Evolutionary conservation across 2,113 vertebrate genomes (phyloP).

Genomic region (Amazona vittata): DNA sequence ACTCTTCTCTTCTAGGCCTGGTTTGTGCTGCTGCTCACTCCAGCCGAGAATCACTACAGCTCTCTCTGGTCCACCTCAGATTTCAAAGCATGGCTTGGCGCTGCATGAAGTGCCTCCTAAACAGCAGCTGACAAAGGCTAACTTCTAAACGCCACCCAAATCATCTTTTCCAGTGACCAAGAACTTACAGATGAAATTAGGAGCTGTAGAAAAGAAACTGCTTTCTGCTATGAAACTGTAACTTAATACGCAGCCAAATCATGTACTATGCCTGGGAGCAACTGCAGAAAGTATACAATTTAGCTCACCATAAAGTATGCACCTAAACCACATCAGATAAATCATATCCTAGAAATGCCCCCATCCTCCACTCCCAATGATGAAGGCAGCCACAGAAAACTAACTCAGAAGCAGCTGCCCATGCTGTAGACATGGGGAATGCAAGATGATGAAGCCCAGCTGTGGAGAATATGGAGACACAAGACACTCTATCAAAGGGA

Average conservation of each 20-base stretch:
- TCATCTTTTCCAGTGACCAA: not conserved
- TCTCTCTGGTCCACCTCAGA: not conserved
- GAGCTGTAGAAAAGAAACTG: not conserved
- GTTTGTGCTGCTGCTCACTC: not conserved
- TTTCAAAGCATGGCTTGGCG: not conserved
- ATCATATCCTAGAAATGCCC: not conserved
- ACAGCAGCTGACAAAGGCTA: not conserved
- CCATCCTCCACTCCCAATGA: not conserved
- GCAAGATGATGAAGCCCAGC: not conserved
- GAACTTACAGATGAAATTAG: not conserved
- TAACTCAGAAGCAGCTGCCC: not conserved
- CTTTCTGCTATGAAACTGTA: not conserved
- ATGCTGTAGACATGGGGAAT: not conserved
- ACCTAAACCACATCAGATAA: conserved; percentile 45
- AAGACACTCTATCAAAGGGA: not conserved
- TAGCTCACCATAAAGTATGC: not conserved
- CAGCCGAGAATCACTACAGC: not conserved
- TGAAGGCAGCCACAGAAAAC: not conserved
- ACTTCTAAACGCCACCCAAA: not conserved
- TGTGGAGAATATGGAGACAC: not conserved
- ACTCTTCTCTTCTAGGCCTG: not conserved
- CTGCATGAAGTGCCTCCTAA: not conserved
- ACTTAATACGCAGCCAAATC: not conserved
- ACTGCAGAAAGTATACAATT: not conserved
- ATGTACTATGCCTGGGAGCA: not conserved